Evolutionary conservation across 2,113 vertebrate genomes (phyloP), one percentile per base, ranked within the genome.

Genomic region (Natator depressus): DNA sequence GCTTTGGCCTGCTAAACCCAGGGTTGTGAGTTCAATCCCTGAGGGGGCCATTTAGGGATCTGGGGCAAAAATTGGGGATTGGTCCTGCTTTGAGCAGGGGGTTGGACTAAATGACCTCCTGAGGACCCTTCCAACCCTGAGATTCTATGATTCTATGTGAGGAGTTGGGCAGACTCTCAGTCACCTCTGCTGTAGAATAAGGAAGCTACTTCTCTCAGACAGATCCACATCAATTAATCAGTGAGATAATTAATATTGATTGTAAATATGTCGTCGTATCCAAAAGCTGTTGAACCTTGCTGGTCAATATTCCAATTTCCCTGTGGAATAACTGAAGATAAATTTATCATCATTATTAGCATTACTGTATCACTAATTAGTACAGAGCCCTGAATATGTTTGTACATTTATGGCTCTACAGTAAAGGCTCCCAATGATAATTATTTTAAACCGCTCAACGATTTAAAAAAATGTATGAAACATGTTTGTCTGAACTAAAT

Each of bases 101-200:
- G 42, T 42, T 42, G 42, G 42, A 42, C 42, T 42, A 42, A 5
- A 42, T 42, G 42, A 42, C 5, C 42, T 42, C 42, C 42, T 42
- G 42, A 42, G 42, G 42, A 5, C 42, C 42, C 42, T 42, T 42
- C 42, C 42, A 42, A 42, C 42, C 42, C 42, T 42, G 42, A 42
- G 42, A 42, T 42, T 42, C 42, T 42, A 42, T 42, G 42, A 42
- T 42, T 42, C 42, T 42, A 42, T 86, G 83, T 94, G 88, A 95
- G 84, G 89, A 96, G 89, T 76, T 81, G 93, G 90, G 80, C 89
- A 95, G 96, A 94, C 93, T 96, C 84, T 96, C 93, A 90, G 97
- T 89, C 54, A 82, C 54, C 47, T 79, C 79, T 78, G n/a, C 80
- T 88, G 75, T 85, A 79, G 31, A 85, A 97, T 62, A 83, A 50